Percentiles rank a stretch among this genome's conserved stretches.
These are phyloP conservation scores for Castor canadensis DNA, from an alignment of 2,113 vertebrate genomes.

Conservation along the genomic window DNA sequence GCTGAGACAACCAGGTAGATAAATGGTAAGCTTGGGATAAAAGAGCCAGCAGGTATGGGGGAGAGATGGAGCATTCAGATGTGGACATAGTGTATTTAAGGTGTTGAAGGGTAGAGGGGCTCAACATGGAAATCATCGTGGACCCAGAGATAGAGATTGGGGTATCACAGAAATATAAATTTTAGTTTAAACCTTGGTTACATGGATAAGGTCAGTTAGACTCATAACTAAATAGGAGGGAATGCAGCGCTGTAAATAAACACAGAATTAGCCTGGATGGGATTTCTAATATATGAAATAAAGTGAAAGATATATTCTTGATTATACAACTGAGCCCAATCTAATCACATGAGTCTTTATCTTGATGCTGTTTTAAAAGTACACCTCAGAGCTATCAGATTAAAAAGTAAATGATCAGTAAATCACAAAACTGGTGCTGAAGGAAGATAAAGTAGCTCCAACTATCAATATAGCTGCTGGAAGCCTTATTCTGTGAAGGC, in stretches of 20 bases:
- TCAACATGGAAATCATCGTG: background rate
- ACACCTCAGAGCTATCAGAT: conserved; percentile 33
- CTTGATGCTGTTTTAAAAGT: background rate
- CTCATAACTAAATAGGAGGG: background rate
- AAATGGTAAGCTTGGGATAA: background rate
- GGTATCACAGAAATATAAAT: background rate
- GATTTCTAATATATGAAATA: background rate
- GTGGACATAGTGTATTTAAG: background rate
- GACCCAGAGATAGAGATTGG: background rate
- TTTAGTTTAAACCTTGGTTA: background rate
- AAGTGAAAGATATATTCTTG: background rate
- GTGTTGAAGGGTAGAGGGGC: background rate
- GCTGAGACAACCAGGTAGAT: background rate
- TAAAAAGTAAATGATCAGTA: conserved; percentile 44
- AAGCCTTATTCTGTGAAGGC: conserved; percentile 17
- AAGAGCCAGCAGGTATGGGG: background rate
- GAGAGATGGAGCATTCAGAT: background rate
- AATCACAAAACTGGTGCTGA: conserved; percentile 39
- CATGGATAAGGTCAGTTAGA: background rate
- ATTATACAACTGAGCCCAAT: background rate
- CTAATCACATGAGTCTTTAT: background rate
- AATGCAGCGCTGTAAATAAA: background rate
- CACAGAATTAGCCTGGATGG: background rate
- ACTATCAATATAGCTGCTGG: conserved; percentile 48
- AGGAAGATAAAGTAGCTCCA: conserved; percentile 15